These are phyloP conservation scores for Acrocephalus scirpaceus DNA, from an alignment of 2,797 vertebrate genomes.

Conservation along the genomic window DNA sequence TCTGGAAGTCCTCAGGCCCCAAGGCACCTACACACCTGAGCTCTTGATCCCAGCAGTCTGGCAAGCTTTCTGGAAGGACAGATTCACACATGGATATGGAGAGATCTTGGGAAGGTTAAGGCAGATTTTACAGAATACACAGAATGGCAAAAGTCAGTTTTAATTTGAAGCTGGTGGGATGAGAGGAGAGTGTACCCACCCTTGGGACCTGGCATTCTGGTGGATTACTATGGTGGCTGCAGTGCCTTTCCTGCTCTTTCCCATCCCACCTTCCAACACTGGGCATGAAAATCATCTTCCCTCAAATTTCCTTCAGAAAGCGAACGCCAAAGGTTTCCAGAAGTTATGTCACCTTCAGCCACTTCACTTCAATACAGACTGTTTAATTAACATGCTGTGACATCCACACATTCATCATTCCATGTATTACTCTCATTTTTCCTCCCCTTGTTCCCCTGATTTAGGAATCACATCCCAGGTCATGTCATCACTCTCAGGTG, in stretches of 20 bases:
- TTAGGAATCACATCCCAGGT: not conserved
- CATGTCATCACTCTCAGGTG: not conserved
- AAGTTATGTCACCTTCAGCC: not conserved
- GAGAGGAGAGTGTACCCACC: not conserved
- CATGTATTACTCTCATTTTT: not conserved
- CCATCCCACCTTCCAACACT: not conserved
- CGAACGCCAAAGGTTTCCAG: rapidly evolving
- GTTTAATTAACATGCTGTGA: not conserved
- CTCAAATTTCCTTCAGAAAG: not conserved
- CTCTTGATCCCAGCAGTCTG: not conserved
- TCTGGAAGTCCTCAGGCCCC: not conserved
- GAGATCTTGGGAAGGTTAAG: not conserved
- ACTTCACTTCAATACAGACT: not conserved
- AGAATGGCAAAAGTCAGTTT: not conserved
- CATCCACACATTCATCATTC: not conserved
- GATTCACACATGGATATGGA: not conserved
- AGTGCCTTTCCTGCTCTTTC: not conserved
- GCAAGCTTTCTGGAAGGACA: not conserved
- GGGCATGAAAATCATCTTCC: not conserved
- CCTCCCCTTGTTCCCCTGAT: not conserved
- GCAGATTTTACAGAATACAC: not conserved
- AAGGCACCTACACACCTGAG: not conserved
- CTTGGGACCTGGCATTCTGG: not conserved
- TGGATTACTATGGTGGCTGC: not conserved
- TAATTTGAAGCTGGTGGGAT: not conserved